A percentile compares a stretch with the other conserved stretches of the same genome.
Conservation (phyloP, 1,140 invertebrate species). For the Drosophila rhopaloa region DNA sequence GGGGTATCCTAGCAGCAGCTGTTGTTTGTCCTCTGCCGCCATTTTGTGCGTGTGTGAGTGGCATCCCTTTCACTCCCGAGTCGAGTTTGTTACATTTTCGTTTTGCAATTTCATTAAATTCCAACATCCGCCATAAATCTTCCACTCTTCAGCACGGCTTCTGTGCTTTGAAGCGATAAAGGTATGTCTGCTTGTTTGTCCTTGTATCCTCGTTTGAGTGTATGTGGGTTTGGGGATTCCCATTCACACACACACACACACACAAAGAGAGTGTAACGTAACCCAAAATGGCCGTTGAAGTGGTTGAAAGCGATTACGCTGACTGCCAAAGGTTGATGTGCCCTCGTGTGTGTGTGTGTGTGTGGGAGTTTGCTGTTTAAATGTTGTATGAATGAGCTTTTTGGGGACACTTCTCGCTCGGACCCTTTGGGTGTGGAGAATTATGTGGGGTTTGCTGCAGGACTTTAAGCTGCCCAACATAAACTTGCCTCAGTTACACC, state of each 20-base stretch:
- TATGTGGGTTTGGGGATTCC: constrained; percentile 24
- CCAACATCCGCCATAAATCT: constrained; percentile 84
- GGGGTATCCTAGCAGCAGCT: constrained; percentile 63
- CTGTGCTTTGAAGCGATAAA: constrained; percentile 83
- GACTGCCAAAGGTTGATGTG: constrained; percentile 76
- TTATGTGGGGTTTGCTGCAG: constrained; percentile 50
- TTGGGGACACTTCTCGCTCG: constrained; percentile 49
- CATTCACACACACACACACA: constrained; percentile 31
- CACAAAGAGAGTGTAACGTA: constrained; percentile 18
- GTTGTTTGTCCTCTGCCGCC: constrained; percentile 81
- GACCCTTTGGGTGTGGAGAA: constrained; percentile 33
- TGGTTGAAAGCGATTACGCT: constrained; percentile 82
- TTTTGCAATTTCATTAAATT: constrained; percentile 84
- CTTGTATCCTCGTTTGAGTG: constrained; percentile 2
- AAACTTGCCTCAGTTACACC: constrained; percentile 69
- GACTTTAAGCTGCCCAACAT: constrained; percentile 59
- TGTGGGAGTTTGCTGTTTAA: constrained; percentile 54
- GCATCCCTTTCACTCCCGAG: constrained; percentile 32
- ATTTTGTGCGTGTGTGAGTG: constrained; percentile 68
- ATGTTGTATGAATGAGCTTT: constrained; percentile 79
- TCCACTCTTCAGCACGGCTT: constrained; percentile 81
- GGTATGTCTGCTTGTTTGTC: constrained; percentile 64
- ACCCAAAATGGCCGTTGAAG: constrained; percentile 80
- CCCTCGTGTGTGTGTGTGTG: constrained; percentile 20
- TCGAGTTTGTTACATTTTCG: constrained; percentile 79